Evolutionary conservation across 2,797 vertebrate genomes (phyloP).

Genomic region (Acipenser oxyrinchus): DNA sequence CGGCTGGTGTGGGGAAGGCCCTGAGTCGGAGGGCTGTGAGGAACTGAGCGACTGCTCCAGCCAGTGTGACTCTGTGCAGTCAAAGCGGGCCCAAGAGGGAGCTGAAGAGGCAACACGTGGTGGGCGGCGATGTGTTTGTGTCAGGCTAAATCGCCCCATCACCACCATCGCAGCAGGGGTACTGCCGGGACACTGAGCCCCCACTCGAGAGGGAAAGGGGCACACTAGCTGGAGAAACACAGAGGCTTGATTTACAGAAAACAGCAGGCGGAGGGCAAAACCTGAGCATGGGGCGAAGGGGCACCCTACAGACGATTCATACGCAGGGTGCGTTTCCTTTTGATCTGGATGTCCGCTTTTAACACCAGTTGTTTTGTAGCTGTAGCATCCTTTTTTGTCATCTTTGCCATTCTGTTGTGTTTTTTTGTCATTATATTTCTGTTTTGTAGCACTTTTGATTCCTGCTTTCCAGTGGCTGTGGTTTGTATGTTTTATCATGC

Average conservation of each 20-base stretch:
- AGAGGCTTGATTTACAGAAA: constrained; percentile 46
- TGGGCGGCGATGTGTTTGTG: constrained; percentile 29
- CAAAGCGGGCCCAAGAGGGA: constrained; percentile 17
- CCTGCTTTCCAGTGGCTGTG: no score
- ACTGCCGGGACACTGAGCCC: not conserved
- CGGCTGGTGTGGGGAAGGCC: no score
- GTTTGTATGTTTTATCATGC: no score
- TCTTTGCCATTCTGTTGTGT: no score
- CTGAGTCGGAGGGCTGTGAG: no score
- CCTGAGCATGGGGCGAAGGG: constrained; percentile 48
- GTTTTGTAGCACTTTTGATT: no score
- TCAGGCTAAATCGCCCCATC: not conserved
- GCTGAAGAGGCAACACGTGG: constrained; percentile 21
- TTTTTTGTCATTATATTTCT: not conserved
- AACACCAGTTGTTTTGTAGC: constrained; percentile 24
- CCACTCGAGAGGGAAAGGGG: constrained; percentile 26
- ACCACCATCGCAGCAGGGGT: constrained; percentile 16
- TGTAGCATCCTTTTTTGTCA: no score
- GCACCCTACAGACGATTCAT: constrained; percentile 36
- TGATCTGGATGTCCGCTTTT: constrained; percentile 30
- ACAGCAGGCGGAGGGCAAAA: constrained; percentile 42
- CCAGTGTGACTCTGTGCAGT: constrained; percentile 23
- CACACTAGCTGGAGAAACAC: constrained; percentile 33
- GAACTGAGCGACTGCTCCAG: constrained; percentile 33
- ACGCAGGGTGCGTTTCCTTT: constrained; percentile 54